phyloP scores from a whole-genome alignment of 2,797 vertebrate species.

The Salmo trutta region DNA sequence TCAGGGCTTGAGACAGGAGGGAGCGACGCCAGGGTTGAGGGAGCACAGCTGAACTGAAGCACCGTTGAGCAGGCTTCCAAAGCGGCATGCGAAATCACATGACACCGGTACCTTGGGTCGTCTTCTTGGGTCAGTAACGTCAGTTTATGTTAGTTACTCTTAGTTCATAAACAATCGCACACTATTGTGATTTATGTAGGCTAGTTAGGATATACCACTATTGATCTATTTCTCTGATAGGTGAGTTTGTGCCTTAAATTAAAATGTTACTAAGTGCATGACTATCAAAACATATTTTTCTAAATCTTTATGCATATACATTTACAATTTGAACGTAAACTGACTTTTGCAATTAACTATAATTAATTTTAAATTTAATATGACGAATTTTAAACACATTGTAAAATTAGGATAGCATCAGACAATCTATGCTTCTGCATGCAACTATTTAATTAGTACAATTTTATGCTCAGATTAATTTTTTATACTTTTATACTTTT shows the following conservation, averaged over 20 bases:
- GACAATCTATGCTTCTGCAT: constrained; percentile 5
- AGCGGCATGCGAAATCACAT: constrained; percentile 23
- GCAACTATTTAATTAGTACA: constrained; percentile 4
- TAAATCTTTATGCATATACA: not conserved
- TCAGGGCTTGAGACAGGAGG: constrained; percentile 73
- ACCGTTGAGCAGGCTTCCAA: constrained; percentile 59
- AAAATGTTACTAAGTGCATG: too few relatives aligned
- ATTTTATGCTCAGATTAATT: not conserved
- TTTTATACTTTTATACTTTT: not conserved
- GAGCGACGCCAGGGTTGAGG: constrained; percentile 38
- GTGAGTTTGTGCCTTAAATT: not conserved
- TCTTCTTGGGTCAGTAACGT: constrained; percentile 5
- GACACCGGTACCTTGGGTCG: constrained; percentile 17
- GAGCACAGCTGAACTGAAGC: constrained; percentile 43
- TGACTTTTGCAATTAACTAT: not conserved
- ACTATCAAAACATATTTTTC: not conserved
- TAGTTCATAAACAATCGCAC: not conserved
- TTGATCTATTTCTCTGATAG: not conserved
- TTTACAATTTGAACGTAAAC: not conserved
- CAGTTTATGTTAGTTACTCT: not conserved
- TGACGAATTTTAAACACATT: not conserved
- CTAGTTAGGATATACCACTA: constrained; percentile 4
- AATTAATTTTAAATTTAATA: not conserved
- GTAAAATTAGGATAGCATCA: not conserved
- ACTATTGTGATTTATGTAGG: not conserved